Percentiles rank a stretch among this genome's conserved stretches.
Evolutionary conservation across 1,140 invertebrate genomes (phyloP).

Genomic region (silkworm (Bombyx mori)): ASM3026992v2 NC_085110.1:12072001-12072500

Average conservation of each 20-base stretch:
- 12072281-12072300: conserved; percentile 36
- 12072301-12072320: conserved; percentile 55
- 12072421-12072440: no score
- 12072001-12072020: conserved; percentile 56
- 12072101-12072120: conserved; percentile 26
- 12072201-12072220: neutral
- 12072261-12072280: conserved; percentile 42
- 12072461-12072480: no score
- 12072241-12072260: conserved; percentile 56
- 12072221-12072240: neutral
- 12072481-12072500: no score
- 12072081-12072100: conserved; percentile 29
- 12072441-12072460: no score
- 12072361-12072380: neutral
- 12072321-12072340: conserved; percentile 61
- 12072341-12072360: conserved; percentile 20
- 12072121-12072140: conserved; percentile 45
- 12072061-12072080: conserved; percentile 23
- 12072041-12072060: conserved; percentile 27
- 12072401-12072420: no score
- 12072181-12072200: neutral
- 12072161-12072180: conserved; percentile 11
- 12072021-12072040: conserved; percentile 53
- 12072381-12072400: no score
- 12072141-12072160: conserved; percentile 38